Base-by-base conservation (phyloP, 1,140 invertebrate species). In the Telenomus remus region DNA sequence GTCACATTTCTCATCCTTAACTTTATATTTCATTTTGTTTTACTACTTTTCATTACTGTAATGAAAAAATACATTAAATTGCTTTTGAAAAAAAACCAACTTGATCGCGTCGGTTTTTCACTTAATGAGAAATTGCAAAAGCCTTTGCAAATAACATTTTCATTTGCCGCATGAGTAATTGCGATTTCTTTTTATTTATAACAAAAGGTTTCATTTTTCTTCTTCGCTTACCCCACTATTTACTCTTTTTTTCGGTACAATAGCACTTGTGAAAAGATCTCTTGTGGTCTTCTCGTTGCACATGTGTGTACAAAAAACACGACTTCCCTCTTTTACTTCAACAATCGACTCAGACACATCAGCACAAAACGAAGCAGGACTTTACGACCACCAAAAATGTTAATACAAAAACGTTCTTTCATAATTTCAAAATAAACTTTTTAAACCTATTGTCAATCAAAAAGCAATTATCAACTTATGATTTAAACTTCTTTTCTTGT, bases 181-280 rank as follows among this genome's bases (percentile, higher is more conserved):
- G 8, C 11, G 11, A 44, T 43, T 43, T n/a, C 19, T 44, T 42
- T 55, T 7, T 43, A 12, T 27, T 10, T 12, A 42, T 13, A 48
- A 49, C 13, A 60, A 42, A 48, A 37, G 14, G 13, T 4, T 13
- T 44, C 43, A 19, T 37, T 50, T 60, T 61, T 19, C 27, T 19
- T 1, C 34, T 33, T 13, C 33, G 0, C 37, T 4, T 37, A 27
- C 59, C 4, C 54, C 1, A 19, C 37, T 59, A 72, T 72, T 72
- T 72, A 59, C 47, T 56, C n/a, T 27, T 27, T 27, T 72, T 71
- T 72, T 61, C 39, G 59, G 10, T 12, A 49, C 46, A 51, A 72
- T 64, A 46, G 54, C 39, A 57, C 68, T 72, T 57, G 59, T 43
- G 50, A 56, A 34, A 53, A 72, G 68, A 63, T 33, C 59, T 57